Base-by-base conservation (phyloP, 2,113 vertebrate genomes). In the Phaethornis superciliosus region DNA sequence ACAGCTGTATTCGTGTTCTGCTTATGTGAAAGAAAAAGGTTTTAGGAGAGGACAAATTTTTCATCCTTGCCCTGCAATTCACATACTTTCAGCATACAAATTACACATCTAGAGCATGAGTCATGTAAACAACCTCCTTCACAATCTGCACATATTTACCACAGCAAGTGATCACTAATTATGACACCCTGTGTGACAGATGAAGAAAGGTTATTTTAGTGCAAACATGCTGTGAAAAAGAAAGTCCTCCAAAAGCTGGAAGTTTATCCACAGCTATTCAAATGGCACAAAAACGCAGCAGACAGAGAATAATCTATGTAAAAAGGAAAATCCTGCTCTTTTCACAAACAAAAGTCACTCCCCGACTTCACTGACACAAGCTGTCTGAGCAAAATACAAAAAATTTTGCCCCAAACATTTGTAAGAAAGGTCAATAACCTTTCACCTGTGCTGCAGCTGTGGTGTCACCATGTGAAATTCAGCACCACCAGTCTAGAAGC, bases 391-490 rank as follows among this genome's bases (percentile, higher is more conserved):
- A 69, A 90, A 80, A 33, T 13, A 69, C 6, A 9, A 10, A 55
- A 64, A 46, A 20, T 59, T 68, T 95, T 75, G 17, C 33, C 77
- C 21, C 51, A 89, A n/a, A 63, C 44, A 7, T 23, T 18, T 17
- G 15, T 82, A 95, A 85, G 92, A 97, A 98, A 98, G 93, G 93
- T 84, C 95, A 96, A 85, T 47, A 95, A 67, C 64, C 87, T 97
- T 97, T 55, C 6, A 96, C 98, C 89, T 72, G 3, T 58, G 42
- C 84, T 95, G 94, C 58, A 97, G 96, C 95, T 96, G 94, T 91
- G 85, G 60, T 96, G 95, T 92, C 95, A 95, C 17, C 40, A 93
- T 8, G 56, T 96, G 97, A 97, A 98, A 98, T 97, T 97, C 97
- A 97, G 96, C 68, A 96, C 42, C 67, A 35, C 65, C 37, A 55